These are phyloP conservation scores for Clarias macrocephalus DNA, from an alignment of 2,113 vertebrate species.

Conservation along the genomic window DNA sequence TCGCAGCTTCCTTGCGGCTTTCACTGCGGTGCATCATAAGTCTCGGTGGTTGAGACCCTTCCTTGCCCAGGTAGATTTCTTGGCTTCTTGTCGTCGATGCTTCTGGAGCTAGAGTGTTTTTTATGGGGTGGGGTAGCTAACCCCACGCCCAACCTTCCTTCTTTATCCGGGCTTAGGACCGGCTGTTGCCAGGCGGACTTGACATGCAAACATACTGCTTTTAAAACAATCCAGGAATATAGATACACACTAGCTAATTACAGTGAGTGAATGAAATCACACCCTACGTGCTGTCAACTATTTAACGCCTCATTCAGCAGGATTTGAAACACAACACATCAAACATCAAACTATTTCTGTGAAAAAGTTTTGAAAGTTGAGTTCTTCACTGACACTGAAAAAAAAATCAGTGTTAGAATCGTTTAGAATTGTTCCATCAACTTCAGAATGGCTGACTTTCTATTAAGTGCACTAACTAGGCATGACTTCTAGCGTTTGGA, in stretches of 20 bases:
- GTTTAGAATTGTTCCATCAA: neutral
- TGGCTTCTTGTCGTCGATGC: no score
- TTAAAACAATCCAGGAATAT: neutral
- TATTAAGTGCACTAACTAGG: neutral
- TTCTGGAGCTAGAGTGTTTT: no score
- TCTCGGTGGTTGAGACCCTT: no score
- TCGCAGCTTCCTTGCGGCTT: no score
- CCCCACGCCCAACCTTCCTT: no score
- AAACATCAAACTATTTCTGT: neutral
- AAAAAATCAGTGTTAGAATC: neutral
- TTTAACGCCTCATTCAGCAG: neutral
- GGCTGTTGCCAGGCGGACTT: no score
- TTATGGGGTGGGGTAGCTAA: no score
- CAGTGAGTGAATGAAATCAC: neutral
- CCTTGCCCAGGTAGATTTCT: no score
- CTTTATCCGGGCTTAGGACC: no score
- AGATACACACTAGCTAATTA: neutral
- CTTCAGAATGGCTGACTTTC: neutral
- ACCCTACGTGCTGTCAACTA: neutral
- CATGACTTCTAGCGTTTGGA: neutral
- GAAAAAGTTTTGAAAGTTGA: neutral
- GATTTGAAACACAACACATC: neutral
- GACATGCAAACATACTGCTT: no score
- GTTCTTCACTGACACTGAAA: neutral
- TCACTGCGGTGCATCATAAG: no score